Evolutionary conservation across 2,113 vertebrate genomes (phyloP).

Genomic region (Tringa solitaria): DNA sequence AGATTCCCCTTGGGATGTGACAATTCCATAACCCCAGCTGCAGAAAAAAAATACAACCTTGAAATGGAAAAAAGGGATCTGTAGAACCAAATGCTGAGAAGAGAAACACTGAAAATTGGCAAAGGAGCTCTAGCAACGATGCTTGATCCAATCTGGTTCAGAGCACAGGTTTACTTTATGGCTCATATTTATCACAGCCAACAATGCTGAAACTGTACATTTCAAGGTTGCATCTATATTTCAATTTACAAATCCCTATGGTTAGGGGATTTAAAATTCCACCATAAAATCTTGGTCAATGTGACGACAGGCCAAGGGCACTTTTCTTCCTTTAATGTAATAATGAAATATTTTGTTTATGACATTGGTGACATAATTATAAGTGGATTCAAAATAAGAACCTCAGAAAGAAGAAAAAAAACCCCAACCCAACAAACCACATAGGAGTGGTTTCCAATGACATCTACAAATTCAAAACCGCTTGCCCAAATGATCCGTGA

Average conservation of each 20-base stretch:
- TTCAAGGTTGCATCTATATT: constrained; percentile 42
- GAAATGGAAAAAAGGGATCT: constrained; percentile 48
- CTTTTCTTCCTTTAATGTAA: not conserved
- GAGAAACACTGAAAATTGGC: not conserved
- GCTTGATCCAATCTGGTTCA: constrained; percentile 15
- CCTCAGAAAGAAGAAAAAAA: not conserved
- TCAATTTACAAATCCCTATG: constrained; percentile 22
- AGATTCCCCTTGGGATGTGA: constrained; percentile 44
- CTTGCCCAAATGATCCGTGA: not conserved
- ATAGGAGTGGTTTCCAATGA: not conserved
- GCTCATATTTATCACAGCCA: constrained; percentile 43
- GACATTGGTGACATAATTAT: not conserved
- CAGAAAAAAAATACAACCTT: constrained; percentile 48
- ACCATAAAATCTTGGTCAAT: constrained; percentile 19
- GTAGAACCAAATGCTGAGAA: not conserved
- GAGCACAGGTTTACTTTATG: constrained; percentile 38
- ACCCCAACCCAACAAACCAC: not conserved
- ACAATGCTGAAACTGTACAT: constrained; percentile 24
- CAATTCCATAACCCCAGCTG: constrained; percentile 40
- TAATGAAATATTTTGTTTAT: not conserved
- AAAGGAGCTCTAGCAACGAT: not conserved
- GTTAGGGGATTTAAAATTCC: constrained; percentile 29
- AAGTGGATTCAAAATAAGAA: not conserved
- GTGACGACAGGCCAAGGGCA: not conserved
- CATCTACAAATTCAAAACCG: not conserved